A percentile compares a stretch with the other conserved stretches of the same genome.
These are phyloP conservation scores for Percopsis omiscomaycus DNA, from an alignment of 2,797 vertebrate genomes.

Conservation along the genomic window DNA sequence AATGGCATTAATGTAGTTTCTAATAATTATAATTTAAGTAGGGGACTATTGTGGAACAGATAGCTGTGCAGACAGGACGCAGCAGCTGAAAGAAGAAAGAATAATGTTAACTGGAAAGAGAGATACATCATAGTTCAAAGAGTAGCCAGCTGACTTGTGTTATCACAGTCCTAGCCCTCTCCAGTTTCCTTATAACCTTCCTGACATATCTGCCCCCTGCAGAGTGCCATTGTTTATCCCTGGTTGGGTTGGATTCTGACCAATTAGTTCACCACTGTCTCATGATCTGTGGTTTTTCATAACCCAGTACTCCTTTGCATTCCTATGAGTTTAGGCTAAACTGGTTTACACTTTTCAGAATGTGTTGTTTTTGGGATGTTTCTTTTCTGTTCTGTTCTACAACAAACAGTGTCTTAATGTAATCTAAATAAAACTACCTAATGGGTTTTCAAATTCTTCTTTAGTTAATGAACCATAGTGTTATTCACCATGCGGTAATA, in stretches of 20 bases:
- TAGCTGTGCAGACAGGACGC: too few relatives aligned
- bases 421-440: too few relatives aligned
- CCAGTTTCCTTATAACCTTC: conserved; percentile 51
- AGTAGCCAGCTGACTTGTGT: conserved; percentile 54
- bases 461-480: conserved; percentile 13
- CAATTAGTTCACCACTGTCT: conserved; percentile 54
- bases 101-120: neutral
- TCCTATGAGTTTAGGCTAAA: too few relatives aligned
- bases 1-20: too few relatives aligned
- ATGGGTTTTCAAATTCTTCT: too few relatives aligned
- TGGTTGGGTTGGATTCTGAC: conserved; percentile 40
- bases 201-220: conserved; percentile 56
- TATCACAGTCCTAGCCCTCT: conserved; percentile 51
- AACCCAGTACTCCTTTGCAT: conserved; percentile 22
- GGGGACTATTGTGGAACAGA: too few relatives aligned
- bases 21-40: too few relatives aligned
- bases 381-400: too few relatives aligned
- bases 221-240: conserved; percentile 52
- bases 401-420: too few relatives aligned
- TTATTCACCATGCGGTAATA: too few relatives aligned
- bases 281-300: conserved; percentile 47
- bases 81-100: neutral
- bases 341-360: too few relatives aligned
- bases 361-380: too few relatives aligned
- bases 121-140: conserved; percentile 27